phyloP scores from a whole-genome alignment of 2,888 invertebrate species.

The Synanthedon formicaeformis region DNA sequence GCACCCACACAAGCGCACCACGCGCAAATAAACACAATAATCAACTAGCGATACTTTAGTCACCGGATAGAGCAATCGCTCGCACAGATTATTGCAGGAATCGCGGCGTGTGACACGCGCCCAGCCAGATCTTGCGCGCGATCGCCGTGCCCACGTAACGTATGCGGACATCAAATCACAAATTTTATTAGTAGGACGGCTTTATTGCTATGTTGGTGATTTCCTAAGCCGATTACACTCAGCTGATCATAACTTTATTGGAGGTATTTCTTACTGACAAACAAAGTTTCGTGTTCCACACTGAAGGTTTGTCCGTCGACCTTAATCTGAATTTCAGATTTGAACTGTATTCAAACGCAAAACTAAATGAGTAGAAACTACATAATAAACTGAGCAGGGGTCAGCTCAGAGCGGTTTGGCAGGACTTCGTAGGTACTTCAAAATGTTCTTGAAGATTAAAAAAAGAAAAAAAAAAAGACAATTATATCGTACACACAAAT shows the following conservation, averaged over 20 bases:
- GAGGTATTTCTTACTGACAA: neutral
- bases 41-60: conserved; percentile 68
- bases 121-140: conserved; percentile 2
- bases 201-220: conserved; percentile 18
- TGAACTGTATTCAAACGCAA: too few relatives aligned
- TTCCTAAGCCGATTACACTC: conserved; percentile 34
- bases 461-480: too few relatives aligned
- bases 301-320: too few relatives aligned
- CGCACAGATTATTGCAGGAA: conserved; percentile 49
- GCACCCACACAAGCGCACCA: conserved; percentile 45
- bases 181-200: conserved; percentile 14
- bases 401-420: too few relatives aligned
- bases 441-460: too few relatives aligned
- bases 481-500: too few relatives aligned
- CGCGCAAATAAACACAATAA: conserved; percentile 68
- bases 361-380: too few relatives aligned
- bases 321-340: too few relatives aligned
- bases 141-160: conserved; percentile 7
- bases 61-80: conserved; percentile 67
- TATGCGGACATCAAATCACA: conserved; percentile 23
- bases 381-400: too few relatives aligned
- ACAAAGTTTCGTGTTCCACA: too few relatives aligned
- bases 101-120: conserved; percentile 54
- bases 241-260: neutral
- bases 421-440: too few relatives aligned